Conservation (phyloP, 2,797 vertebrate species). For the Presbytis comata region DNA sequence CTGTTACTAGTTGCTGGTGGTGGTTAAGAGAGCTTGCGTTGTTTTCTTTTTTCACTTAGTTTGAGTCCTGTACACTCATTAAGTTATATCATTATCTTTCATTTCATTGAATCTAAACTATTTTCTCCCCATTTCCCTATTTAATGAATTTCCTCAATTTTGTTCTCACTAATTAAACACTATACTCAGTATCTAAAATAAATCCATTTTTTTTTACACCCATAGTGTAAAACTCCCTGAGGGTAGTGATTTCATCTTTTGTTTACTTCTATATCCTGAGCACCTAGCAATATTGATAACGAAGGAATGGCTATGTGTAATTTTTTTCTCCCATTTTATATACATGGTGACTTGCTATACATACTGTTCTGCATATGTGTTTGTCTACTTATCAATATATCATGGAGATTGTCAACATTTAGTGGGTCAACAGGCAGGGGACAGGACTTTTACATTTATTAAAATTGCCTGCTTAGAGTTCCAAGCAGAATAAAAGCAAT, state of each 20-base stretch:
- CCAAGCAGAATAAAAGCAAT: conserved; percentile 26
- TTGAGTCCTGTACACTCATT: not conserved
- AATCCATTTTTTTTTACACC: not conserved
- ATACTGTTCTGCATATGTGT: not conserved
- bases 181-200: conserved; percentile 25
- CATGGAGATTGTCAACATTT: accelerated
- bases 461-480: conserved; percentile 15
- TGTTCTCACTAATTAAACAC: not conserved
- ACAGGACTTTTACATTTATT: not conserved
- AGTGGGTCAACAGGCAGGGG: not conserved
- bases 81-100: not conserved
- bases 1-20: not conserved
- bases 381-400: not conserved
- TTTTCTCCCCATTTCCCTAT: not conserved
- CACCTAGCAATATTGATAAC: not conserved
- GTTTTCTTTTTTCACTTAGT: not conserved
- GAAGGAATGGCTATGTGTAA: not conserved
- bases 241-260: not conserved
- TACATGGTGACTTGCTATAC: not conserved
- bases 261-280: not conserved
- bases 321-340: not conserved
- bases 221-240: not conserved
- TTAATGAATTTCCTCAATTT: not conserved
- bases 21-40: not conserved
- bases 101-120: not conserved